Conservation (phyloP, 2,888 invertebrate species). For the Cryptus viduatorius region DNA sequence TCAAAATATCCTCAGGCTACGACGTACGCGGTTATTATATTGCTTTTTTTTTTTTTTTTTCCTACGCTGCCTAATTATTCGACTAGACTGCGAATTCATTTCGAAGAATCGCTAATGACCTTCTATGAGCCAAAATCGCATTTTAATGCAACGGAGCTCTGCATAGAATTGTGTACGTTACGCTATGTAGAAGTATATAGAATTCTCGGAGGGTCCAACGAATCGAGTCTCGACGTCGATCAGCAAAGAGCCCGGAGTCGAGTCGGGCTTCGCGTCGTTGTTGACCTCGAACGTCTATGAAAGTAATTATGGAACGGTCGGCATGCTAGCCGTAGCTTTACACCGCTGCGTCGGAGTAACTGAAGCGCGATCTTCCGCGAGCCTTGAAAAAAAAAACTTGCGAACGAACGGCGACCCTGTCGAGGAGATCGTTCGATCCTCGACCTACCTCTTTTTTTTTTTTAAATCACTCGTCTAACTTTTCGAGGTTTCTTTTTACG, state of each 20-base stretch:
- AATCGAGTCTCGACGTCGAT: conserved; percentile 41
- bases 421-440: background rate
- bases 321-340: conserved; percentile 27
- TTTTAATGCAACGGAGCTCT: conserved; percentile 33
- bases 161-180: background rate
- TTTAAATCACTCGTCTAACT: background rate
- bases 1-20: conserved; percentile 16
- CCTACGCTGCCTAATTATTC: conserved; percentile 39
- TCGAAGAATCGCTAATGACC: conserved; percentile 13
- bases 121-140: conserved; percentile 46
- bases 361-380: conserved; percentile 59
- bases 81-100: conserved; percentile 41
- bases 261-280: conserved; percentile 58
- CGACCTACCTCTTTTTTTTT: background rate
- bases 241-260: conserved; percentile 18
- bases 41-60: conserved; percentile 1
- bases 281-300: conserved; percentile 68
- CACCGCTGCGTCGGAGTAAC: conserved; percentile 36
- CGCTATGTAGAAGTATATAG: background rate
- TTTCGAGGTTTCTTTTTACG: background rate
- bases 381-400: conserved; percentile 46
- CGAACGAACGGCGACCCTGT: background rate
- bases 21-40: background rate
- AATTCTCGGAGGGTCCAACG: background rate
- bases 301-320: conserved; percentile 65